Evolutionary conservation across 1,140 invertebrate genomes (phyloP), one percentile per base, ranked within the genome.

Genomic region (Diprion similis): DNA sequence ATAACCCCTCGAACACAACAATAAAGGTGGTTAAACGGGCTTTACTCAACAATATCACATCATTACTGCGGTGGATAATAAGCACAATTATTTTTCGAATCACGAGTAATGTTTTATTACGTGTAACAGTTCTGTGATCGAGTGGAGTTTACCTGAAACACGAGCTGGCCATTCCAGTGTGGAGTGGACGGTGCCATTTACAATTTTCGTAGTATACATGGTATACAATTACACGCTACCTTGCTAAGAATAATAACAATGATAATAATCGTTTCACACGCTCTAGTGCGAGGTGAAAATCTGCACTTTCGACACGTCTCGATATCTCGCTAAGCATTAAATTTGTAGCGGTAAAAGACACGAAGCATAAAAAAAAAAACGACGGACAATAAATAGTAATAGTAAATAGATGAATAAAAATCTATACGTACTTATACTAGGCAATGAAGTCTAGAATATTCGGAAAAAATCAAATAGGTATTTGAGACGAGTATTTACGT

Each of bases 141-240:
- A 11, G 15, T 59, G 13, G 10, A 66, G 65, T 73, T 81, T 81
- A 87, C 85, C 86, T 87, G 77, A 88, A 88, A 79, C 78, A 83
- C 81, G 86, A 88, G 78, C 84, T 84, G 81, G 86, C 86, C 86
- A 88, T 88, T 80, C 83, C 86, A 77, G 76, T 19, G 77, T 77
- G 71, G 71, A 68, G 74, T 75, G 73, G 71, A 46, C 66, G 74
- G 73, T 80, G 74, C 79, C 78, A 79, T 76, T 76, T 74, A 73
- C 51, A 70, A 70, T 15, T 59, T 59, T 59, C n/a, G 18, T 18
- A 68, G 18, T 45, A 68, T 45, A 11, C 4, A 19, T 18, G 15
- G 18, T 45, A 68, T 45, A 11, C 4, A 19, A 18, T 11, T 18
- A 13, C 15, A 15, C 66, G 66, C 11, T 19, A 19, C 66, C 66